Conservation (phyloP, 2,797 vertebrate species). For the Florisuga fusca region DNA sequence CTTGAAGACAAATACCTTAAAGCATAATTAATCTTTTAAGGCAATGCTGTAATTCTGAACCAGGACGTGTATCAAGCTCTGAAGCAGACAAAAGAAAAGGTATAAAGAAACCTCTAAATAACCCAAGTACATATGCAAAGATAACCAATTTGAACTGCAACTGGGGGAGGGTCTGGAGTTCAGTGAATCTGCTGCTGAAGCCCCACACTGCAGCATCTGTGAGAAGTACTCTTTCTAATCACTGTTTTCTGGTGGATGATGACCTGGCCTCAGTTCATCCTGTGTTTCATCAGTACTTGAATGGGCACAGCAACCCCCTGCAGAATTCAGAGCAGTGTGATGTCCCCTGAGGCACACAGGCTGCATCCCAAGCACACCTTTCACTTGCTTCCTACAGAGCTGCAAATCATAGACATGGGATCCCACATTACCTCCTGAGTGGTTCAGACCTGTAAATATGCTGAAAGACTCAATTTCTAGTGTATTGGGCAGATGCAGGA, state of each 20-base stretch:
- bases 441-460: background rate
- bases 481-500: background rate
- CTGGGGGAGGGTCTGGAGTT: background rate
- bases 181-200: background rate
- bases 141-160: background rate
- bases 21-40: background rate
- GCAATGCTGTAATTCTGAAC: background rate
- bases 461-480: background rate
- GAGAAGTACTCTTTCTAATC: background rate
- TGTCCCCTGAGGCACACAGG: background rate
- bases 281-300: background rate
- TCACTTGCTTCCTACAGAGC: background rate
- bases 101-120: background rate
- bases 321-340: background rate
- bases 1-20: background rate
- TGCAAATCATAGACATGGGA: background rate
- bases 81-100: background rate
- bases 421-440: background rate
- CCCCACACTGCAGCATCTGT: fast-evolving
- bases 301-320: background rate
- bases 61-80: background rate
- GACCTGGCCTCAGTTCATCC: background rate
- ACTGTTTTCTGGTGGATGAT: background rate
- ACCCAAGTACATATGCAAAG: background rate
- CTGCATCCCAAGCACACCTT: background rate